These are phyloP conservation scores for Tyria jacobaeae DNA, from an alignment of 2,888 invertebrate species.

Conservation along the genomic window DNA sequence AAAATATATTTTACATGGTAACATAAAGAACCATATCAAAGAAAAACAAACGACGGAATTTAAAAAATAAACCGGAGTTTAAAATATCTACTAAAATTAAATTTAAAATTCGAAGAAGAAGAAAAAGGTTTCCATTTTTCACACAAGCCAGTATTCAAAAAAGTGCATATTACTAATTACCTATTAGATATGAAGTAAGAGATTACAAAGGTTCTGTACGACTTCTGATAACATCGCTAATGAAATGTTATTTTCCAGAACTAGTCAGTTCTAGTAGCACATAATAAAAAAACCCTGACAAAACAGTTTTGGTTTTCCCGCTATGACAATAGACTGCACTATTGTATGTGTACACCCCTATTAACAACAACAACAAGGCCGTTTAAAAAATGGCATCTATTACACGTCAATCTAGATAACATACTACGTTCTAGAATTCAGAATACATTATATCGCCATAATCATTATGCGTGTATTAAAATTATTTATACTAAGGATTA, in stretches of 20 bases:
- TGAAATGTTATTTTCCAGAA: background rate
- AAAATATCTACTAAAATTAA: too few species aligned
- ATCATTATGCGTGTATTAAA: slow-evolving; percentile 33
- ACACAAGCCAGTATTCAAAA: too few species aligned
- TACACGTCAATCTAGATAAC: slow-evolving; percentile 42
- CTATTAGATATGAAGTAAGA: background rate
- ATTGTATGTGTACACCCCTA: slow-evolving; percentile 4
- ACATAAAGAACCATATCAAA: too few species aligned
- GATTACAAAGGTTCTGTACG: background rate
- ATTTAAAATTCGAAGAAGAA: too few species aligned
- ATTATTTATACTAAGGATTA: background rate
- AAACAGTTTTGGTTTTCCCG: slow-evolving; percentile 1
- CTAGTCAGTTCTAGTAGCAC: background rate
- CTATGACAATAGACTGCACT: background rate
- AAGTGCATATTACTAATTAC: background rate
- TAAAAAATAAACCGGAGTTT: too few species aligned
- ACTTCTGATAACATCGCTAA: too few species aligned
- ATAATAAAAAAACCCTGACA: background rate
- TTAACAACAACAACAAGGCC: slow-evolving; percentile 40
- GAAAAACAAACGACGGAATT: too few species aligned
- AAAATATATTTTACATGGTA: too few species aligned
- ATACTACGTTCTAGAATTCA: slow-evolving; percentile 39
- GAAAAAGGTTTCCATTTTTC: too few species aligned
- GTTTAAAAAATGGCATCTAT: slow-evolving; percentile 49
- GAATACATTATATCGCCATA: slow-evolving; percentile 45